These are phyloP conservation scores for Volucella zonaria DNA, from an alignment of 2,888 invertebrate genomes.

Conservation along the genomic window DNA sequence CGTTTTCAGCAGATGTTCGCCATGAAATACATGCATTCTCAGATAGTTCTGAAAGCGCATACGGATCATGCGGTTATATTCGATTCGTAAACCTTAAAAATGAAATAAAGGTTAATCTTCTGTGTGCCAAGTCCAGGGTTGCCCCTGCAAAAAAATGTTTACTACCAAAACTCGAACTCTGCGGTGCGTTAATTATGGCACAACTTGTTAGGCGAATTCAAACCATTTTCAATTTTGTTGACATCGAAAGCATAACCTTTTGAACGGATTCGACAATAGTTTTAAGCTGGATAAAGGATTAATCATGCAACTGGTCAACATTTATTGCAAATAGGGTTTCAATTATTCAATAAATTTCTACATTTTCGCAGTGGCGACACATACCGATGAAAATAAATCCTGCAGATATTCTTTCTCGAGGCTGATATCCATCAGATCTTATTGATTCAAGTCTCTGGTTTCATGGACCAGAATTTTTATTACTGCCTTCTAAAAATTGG, in stretches of 20 bases:
- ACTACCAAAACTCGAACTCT: conserved; percentile 48
- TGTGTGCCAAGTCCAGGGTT: conserved; percentile 48
- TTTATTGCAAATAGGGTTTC: conserved; percentile 50
- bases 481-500: conserved; percentile 32
- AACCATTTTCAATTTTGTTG: conserved; percentile 20
- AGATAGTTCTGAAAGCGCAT: conserved; percentile 50
- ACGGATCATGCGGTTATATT: no score
- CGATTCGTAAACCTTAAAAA: conserved; percentile 1
- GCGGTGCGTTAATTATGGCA: conserved; percentile 53
- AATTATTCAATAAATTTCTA: conserved; percentile 46
- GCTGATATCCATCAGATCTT: conserved; percentile 34
- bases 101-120: conserved; percentile 30
- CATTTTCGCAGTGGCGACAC: conserved; percentile 48
- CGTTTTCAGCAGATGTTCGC: conserved; percentile 9
- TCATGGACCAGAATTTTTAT: conserved; percentile 54
- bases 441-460: conserved; percentile 55
- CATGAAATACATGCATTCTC: conserved; percentile 59
- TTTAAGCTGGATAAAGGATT: conserved; percentile 39
- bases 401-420: conserved; percentile 50
- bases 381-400: conserved; percentile 51
- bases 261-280: conserved; percentile 53
- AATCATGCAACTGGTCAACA: conserved; percentile 51
- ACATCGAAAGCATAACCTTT: conserved; percentile 28
- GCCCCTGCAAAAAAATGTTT: conserved; percentile 37
- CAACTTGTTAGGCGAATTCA: conserved; percentile 40